Evolutionary conservation across 2,888 invertebrate species (phyloP), one percentile per base, ranked within the genome.

Genomic region (Dyspetes luteomarginatus): DNA sequence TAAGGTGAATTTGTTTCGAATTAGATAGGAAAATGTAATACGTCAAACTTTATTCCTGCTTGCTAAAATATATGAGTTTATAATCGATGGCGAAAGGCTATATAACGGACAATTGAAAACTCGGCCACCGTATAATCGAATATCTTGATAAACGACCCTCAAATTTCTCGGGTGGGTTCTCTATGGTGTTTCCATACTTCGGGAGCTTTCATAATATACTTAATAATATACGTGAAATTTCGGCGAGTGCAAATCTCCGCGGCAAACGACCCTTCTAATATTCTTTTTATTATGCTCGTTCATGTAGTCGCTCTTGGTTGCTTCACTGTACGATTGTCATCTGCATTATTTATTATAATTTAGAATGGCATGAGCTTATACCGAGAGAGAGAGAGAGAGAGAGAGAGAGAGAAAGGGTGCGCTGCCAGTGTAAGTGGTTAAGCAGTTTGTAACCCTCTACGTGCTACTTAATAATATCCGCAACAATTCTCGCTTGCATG

Each of bases 241-340:
- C 24, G 15, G 24, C 24, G 5, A 62, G 62, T 81, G 73, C 73
- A 82, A 83, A 77, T 81, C 67, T 69, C 73, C 74, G 56, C 36
- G 68, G 56, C 68, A 67, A 64, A 24, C 60, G 4, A 62, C 60
- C 62, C 60, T 41, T 74, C 60, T 67, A 75, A 80, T 82, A 72
- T 79, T 73, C 75, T 68, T 74, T 81, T 78, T 50, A 12, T 19
- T 50, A 30, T 19, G 50, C 4, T 26, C 36, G 1, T 17, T 52
- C 22, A 17, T 65, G 28, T 19, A n/a, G 2, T 36, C 7, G 12
- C 36, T 36, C 36, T 0, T 36, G 36, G 36, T 2, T 17, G 17
- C 22, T 24, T n/a, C 15, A 12, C 48, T 22, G 28, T 30, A 62
- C 24, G 48, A 58, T 48, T 65, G 41, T 22, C 43, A 41, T 30